phyloP scores from a whole-genome alignment of 2,888 invertebrate genomes.

The Monoplex corrugatus region DNA sequence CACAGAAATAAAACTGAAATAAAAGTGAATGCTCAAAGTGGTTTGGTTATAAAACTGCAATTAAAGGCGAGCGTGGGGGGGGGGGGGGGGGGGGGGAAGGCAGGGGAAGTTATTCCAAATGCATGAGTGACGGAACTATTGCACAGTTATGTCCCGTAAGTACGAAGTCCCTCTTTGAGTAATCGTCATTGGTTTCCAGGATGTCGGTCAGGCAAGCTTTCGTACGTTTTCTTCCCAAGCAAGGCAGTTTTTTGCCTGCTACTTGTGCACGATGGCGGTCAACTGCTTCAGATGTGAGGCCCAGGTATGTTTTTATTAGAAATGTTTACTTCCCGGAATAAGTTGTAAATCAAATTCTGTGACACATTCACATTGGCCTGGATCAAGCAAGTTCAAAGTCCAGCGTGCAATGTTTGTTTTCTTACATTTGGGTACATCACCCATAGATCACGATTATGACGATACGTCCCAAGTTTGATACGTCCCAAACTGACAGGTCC shows the following conservation, averaged over 20 bases:
- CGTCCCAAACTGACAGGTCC: too few species aligned
- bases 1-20: too few species aligned
- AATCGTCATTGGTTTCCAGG: neutral
- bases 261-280: neutral
- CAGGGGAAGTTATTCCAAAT: too few species aligned
- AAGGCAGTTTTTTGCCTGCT: neutral
- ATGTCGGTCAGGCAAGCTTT: conserved; percentile 34
- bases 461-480: too few species aligned
- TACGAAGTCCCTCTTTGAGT: neutral
- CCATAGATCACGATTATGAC: neutral
- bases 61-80: too few species aligned
- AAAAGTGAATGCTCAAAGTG: too few species aligned
- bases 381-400: conserved; percentile 29
- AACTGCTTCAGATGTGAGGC: neutral
- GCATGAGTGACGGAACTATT: too few species aligned
- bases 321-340: too few species aligned
- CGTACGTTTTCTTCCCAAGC: conserved; percentile 1
- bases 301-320: neutral
- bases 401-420: neutral
- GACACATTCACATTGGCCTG: neutral
- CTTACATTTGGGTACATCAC: too few species aligned
- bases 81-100: too few species aligned
- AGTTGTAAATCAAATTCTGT: neutral
- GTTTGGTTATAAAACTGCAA: too few species aligned
- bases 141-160: neutral